phyloP scores from a whole-genome alignment of 2,113 vertebrate genomes.

The Dicentrarchus labrax region DNA sequence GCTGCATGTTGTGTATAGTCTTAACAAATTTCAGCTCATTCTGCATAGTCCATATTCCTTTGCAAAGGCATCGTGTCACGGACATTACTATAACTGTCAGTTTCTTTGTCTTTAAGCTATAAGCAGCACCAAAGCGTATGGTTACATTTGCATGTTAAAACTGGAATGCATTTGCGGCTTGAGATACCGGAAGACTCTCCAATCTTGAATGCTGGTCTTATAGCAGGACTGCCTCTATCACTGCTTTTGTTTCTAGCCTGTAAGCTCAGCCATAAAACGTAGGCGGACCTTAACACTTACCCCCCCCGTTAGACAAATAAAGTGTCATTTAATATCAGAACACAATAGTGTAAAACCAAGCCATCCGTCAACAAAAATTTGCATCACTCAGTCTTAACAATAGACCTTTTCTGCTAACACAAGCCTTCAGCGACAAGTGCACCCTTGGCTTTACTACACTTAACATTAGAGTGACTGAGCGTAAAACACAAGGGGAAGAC shows the following conservation, averaged over 20 bases:
- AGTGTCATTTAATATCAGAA: neutral
- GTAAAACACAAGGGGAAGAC: neutral
- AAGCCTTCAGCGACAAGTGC: neutral
- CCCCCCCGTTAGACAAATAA: neutral
- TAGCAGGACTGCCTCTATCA: neutral
- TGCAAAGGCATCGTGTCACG: neutral
- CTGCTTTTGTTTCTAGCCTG: conserved; percentile 1
- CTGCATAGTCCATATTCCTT: neutral
- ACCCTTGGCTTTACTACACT: neutral
- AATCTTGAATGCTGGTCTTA: conserved; percentile 14
- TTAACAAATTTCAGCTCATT: neutral
- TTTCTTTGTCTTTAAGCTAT: conserved; percentile 12
- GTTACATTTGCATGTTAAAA: conserved; percentile 27
- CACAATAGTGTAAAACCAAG: neutral
- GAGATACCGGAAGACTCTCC: conserved; percentile 2
- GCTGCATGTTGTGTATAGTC: conserved; percentile 34
- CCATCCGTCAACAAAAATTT: neutral
- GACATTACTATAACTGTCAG: neutral
- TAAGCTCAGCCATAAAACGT: neutral
- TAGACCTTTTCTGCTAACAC: neutral
- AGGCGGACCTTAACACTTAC: neutral
- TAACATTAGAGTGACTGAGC: neutral
- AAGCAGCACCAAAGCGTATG: conserved; percentile 48
- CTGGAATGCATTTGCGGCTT: conserved; percentile 52
- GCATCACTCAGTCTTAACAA: neutral